These are phyloP conservation scores for Phrixothrix hirtus DNA, from an alignment of 2,888 invertebrate species.

Conservation along the genomic window DNA sequence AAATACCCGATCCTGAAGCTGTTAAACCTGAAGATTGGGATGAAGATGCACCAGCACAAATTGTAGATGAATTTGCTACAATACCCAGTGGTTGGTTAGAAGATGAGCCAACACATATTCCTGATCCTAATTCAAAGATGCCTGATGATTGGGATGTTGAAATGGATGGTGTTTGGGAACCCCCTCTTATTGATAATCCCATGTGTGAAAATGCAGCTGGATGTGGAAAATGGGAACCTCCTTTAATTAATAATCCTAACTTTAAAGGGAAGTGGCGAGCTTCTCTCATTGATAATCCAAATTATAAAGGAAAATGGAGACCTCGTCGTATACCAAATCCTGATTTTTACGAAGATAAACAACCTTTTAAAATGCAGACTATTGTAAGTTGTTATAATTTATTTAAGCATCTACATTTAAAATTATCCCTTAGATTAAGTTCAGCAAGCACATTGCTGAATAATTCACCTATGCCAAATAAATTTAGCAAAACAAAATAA, in stretches of 20 bases:
- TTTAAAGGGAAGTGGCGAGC: constrained; percentile 95
- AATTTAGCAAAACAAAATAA: too few relatives aligned
- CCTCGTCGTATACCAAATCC: constrained; percentile 89
- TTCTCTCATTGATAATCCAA: constrained; percentile 87
- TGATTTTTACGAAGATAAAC: constrained; percentile 85
- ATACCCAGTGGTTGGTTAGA: constrained; percentile 94
- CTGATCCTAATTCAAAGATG: constrained; percentile 84
- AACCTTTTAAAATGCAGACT: constrained; percentile 88
- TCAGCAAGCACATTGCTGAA: too few relatives aligned
- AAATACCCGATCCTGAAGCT: constrained; percentile 87
- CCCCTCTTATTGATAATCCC: constrained; percentile 90
- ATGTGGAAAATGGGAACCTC: constrained; percentile 89
- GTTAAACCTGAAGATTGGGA: constrained; percentile 97
- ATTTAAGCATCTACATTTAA: not conserved
- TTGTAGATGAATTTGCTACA: constrained; percentile 80
- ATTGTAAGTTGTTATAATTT: constrained; percentile 70
- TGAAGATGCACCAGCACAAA: constrained; percentile 88
- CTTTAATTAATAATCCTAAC: constrained; percentile 82
- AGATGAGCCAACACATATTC: constrained; percentile 81
- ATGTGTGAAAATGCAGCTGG: constrained; percentile 69
- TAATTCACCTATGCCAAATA: constrained; percentile 1
- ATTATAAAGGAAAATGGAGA: constrained; percentile 94
- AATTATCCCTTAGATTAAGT: too few relatives aligned
- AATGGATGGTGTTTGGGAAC: constrained; percentile 99
- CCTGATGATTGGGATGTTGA: constrained; percentile 97